Conservation (phyloP, 2,797 vertebrate genomes). For the Lates japonicus region DNA sequence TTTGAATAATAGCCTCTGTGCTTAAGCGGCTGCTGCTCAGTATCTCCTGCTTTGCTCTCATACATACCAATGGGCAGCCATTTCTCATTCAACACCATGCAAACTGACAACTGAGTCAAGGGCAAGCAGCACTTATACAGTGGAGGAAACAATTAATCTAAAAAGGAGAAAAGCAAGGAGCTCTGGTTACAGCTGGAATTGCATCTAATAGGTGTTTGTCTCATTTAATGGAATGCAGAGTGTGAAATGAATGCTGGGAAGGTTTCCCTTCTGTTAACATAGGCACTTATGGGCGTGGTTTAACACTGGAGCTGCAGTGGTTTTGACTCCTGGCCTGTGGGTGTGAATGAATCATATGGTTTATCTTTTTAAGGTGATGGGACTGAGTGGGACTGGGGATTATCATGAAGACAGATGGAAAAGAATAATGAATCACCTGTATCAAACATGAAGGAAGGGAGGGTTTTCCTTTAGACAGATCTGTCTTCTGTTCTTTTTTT, state of each 20-base stretch:
- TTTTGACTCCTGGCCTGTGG: not conserved
- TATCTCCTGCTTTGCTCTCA: conserved; percentile 70
- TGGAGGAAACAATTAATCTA: conserved; percentile 59
- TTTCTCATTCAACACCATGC: conserved; percentile 70
- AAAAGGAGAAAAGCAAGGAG: conserved; percentile 41
- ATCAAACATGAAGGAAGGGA: conserved; percentile 37
- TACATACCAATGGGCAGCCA: conserved; percentile 68
- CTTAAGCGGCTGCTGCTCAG: conserved; percentile 59
- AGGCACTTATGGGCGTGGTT: not conserved
- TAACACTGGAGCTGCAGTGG: not conserved
- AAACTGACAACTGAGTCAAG: conserved; percentile 67
- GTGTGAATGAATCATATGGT: not conserved
- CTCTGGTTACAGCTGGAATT: conserved; percentile 70
- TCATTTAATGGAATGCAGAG: conserved; percentile 62
- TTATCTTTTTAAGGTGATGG: not conserved
- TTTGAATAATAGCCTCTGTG: conserved; percentile 70
- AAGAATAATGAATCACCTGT: conserved; percentile 12
- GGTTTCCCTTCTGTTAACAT: conserved; percentile 24
- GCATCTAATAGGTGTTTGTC: conserved; percentile 75
- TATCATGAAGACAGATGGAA: not conserved
- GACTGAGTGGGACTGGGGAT: not conserved
- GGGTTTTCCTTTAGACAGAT: not conserved
- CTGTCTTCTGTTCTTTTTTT: not conserved
- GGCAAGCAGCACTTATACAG: conserved; percentile 67
- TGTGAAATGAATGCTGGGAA: conserved; percentile 62